Percentiles rank a stretch among this genome's conserved stretches.
phyloP scores from a whole-genome alignment of 2,113 vertebrate genomes.

The Apistogramma diplotaenia region DNA sequence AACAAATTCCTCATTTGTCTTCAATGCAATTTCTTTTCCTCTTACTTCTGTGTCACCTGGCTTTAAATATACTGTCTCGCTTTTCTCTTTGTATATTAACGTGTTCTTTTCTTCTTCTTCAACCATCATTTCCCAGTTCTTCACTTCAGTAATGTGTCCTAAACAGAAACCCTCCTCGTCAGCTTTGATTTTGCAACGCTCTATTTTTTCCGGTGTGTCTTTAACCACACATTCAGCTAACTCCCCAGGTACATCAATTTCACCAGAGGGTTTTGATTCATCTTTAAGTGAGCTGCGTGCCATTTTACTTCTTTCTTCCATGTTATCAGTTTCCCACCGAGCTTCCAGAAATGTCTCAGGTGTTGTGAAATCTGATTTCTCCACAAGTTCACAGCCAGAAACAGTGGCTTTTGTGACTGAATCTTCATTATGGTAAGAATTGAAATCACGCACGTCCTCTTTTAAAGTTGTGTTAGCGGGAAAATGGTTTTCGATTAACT shows the following conservation, averaged over 20 bases:
- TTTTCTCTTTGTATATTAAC: not conserved
- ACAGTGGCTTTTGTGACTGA: not conserved
- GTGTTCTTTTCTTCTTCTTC: slow-evolving; percentile 54
- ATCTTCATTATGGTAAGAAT: not conserved
- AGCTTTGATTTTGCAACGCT: not conserved
- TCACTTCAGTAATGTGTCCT: not conserved
- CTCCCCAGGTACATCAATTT: not conserved
- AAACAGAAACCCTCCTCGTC: not conserved
- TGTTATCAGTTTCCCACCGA: not conserved
- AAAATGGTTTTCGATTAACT: not conserved
- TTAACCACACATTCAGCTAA: not conserved
- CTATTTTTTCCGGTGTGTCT: not conserved
- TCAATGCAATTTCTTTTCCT: not conserved
- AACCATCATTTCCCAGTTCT: slow-evolving; percentile 58
- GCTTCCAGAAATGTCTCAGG: not conserved
- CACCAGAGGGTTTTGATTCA: not conserved
- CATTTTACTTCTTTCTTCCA: not conserved
- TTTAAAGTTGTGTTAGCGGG: not conserved
- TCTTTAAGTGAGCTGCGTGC: not conserved
- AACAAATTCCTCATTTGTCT: not conserved
- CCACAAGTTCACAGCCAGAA: not conserved
- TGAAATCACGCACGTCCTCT: not conserved
- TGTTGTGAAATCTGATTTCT: not conserved
- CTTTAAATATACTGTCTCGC: not conserved
- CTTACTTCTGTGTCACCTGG: not conserved